Evolutionary conservation across 2,888 invertebrate genomes (phyloP).

Genomic region (Acanthacorydalis orientalis): DNA sequence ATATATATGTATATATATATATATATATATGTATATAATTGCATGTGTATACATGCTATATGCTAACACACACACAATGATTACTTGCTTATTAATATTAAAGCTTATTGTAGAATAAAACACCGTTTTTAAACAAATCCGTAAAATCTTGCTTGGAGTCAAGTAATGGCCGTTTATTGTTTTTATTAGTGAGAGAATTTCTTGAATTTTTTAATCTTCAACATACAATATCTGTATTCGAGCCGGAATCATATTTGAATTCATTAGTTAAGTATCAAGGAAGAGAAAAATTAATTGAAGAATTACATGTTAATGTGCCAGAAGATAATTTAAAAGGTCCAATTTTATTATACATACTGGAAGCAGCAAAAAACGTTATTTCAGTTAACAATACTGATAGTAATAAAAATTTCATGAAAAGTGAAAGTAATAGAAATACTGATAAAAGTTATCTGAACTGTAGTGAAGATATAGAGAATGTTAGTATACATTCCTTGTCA

Average conservation of each 20-base stretch:
- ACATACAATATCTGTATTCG: slow-evolving; percentile 65
- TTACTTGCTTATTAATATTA: not conserved
- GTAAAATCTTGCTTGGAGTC: slow-evolving; percentile 38
- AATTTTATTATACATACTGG: slow-evolving; percentile 12
- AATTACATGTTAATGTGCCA: slow-evolving; percentile 17
- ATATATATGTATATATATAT: too few species aligned
- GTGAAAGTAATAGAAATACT: too few species aligned
- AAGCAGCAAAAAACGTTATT: not conserved
- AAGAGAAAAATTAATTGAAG: slow-evolving; percentile 22
- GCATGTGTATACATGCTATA: not conserved
- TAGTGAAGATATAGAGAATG: not conserved
- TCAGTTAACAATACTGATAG: too few species aligned
- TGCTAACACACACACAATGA: not conserved
- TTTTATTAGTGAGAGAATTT: slow-evolving; percentile 60
- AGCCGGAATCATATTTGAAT: slow-evolving; percentile 58
- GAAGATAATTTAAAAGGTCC: slow-evolving; percentile 17
- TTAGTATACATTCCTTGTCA: not conserved
- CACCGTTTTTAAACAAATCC: slow-evolving; percentile 34
- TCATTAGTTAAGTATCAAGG: slow-evolving; percentile 44
- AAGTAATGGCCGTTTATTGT: slow-evolving; percentile 39
- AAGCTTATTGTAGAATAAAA: slow-evolving; percentile 26
- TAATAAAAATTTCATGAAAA: too few species aligned
- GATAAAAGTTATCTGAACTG: too few species aligned
- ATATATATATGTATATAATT: too few species aligned
- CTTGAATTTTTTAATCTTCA: slow-evolving; percentile 65